A percentile compares a stretch with the other conserved stretches of the same genome.
These are phyloP conservation scores for Pseudomyrmex gracilis DNA, from an alignment of 1,140 invertebrate genomes.

Conservation along the genomic window DNA sequence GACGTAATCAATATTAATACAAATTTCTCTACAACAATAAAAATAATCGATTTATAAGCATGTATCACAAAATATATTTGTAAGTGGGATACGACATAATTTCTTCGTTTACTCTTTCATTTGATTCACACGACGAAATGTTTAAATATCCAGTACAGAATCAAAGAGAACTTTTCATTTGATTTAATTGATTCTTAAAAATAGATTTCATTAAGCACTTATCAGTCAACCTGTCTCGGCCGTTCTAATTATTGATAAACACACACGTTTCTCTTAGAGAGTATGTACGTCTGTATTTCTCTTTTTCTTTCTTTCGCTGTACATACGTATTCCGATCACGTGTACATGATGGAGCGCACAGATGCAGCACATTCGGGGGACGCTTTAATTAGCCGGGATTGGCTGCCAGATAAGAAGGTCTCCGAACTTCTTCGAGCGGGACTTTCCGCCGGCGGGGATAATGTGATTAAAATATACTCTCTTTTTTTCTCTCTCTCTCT, in stretches of 20 bases:
- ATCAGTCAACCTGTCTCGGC: no score
- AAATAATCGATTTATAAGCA: no score
- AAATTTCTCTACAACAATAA: no score
- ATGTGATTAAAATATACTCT: slow-evolving; percentile 68
- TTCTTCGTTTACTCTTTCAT: no score
- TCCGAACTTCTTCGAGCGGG: slow-evolving; percentile 26
- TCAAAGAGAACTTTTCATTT: no score
- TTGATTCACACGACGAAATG: no score
- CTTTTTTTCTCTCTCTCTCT: no score
- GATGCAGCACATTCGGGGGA: slow-evolving; percentile 46
- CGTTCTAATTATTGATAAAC: background rate
- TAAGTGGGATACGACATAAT: no score
- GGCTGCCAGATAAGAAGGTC: slow-evolving; percentile 53
- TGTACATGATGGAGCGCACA: background rate
- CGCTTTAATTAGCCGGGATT: slow-evolving; percentile 67
- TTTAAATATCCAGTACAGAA: no score
- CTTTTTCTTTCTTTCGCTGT: background rate
- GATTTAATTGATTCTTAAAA: no score
- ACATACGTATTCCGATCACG: slow-evolving; percentile 1
- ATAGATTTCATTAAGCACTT: no score
- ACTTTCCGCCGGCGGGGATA: slow-evolving; percentile 38
- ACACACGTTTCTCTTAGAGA: background rate
- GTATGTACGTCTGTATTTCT: background rate
- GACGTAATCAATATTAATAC: background rate
- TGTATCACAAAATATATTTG: no score